phyloP scores from a whole-genome alignment of 1,140 invertebrate genomes.

The Diachasmimorpha longicaudata region DNA sequence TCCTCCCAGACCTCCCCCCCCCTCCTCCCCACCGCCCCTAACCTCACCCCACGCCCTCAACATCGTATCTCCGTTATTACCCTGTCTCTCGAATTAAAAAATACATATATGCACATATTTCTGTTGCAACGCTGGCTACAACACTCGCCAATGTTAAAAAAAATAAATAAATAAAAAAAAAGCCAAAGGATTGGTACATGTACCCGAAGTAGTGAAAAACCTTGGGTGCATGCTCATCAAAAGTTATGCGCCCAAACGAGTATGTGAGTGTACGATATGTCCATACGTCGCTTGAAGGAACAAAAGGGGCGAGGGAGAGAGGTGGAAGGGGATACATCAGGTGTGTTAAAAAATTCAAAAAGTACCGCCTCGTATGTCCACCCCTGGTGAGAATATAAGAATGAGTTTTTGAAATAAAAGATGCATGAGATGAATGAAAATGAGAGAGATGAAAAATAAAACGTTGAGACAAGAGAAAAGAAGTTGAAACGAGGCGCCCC shows the following conservation, averaged over 20 bases:
- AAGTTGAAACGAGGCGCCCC: neutral
- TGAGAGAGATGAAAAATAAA: neutral
- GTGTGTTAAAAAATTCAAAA: conserved; percentile 8
- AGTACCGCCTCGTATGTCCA: neutral
- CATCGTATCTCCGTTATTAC: conserved; percentile 26
- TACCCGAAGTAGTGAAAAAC: neutral
- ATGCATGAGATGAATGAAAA: neutral
- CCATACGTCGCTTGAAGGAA: conserved; percentile 19
- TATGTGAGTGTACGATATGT: conserved; percentile 11
- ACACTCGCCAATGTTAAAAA: neutral
- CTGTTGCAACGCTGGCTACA: neutral
- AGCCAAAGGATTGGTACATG: neutral
- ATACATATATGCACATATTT: neutral
- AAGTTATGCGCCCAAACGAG: conserved; percentile 13
- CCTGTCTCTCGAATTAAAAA: conserved; percentile 22
- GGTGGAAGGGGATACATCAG: neutral
- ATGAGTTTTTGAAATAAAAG: neutral
- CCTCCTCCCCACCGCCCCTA: too few species aligned
- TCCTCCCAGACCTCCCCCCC: too few species aligned
- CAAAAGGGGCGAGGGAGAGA: too few species aligned
- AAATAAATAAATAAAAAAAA: neutral
- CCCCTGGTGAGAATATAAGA: conserved; percentile 2
- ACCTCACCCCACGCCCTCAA: conserved; percentile 28
- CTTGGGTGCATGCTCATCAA: conserved; percentile 16
- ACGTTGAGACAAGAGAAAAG: neutral